Conservation (phyloP, 1,140 invertebrate species). For the Monochamus saltuarius region DNA sequence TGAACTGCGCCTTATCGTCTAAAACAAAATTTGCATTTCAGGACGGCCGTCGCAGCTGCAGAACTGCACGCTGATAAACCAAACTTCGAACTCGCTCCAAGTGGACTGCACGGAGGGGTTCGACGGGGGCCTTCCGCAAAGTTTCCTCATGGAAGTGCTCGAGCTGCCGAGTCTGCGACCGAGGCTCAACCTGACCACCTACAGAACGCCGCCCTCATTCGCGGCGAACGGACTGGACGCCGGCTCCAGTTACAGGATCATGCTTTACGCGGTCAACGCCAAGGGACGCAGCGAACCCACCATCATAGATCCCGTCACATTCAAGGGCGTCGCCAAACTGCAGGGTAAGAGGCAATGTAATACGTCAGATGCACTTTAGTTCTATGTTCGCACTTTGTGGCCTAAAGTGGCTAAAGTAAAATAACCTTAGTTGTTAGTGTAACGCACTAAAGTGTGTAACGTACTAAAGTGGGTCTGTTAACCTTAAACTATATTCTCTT, state of each 20-base stretch:
- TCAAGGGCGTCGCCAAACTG: constrained; percentile 75
- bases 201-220: constrained; percentile 65
- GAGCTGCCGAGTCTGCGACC: constrained; percentile 58
- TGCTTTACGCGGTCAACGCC: constrained; percentile 79
- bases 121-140: constrained; percentile 79
- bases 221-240: constrained; percentile 75
- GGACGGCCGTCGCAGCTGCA: constrained; percentile 82
- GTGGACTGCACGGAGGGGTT: constrained; percentile 81
- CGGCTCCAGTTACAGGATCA: constrained; percentile 73
- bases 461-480: too few species aligned
- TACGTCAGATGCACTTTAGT: too few species aligned
- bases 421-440: too few species aligned
- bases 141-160: constrained; percentile 75
- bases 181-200: constrained; percentile 45
- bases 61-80: constrained; percentile 87
- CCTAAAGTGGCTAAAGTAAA: too few species aligned
- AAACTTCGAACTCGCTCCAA: constrained; percentile 76
- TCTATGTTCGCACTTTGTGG: too few species aligned
- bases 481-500: too few species aligned
- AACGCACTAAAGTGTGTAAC: too few species aligned
- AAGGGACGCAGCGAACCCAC: constrained; percentile 81
- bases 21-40: constrained; percentile 47
- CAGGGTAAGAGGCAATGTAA: constrained; percentile 57
- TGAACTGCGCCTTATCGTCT: not conserved
- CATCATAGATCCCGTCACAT: constrained; percentile 78